phyloP scores from a whole-genome alignment of 92 coral and sea anemone species.

The Muricea muricata region DNA sequence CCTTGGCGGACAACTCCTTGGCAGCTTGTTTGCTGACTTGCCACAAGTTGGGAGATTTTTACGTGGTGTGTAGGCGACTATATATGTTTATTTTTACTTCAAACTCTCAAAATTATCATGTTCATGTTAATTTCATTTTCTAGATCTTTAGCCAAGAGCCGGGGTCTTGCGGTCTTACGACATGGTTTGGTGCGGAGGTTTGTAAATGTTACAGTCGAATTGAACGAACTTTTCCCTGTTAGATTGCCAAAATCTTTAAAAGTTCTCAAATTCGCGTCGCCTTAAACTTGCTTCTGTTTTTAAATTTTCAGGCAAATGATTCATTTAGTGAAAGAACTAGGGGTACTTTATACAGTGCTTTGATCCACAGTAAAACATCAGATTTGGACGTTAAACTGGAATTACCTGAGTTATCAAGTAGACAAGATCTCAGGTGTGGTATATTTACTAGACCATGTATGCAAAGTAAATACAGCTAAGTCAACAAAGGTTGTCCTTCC shows the following conservation, averaged over 20 bases:
- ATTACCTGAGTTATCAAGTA: constrained; percentile 79
- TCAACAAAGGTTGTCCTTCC: neutral
- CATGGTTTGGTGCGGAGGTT: constrained; percentile 36
- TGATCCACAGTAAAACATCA: constrained; percentile 76
- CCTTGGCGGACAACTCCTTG: no score
- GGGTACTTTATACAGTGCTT: constrained; percentile 78
- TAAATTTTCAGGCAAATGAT: neutral
- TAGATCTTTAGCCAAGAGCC: constrained; percentile 33
- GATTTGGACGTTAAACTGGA: constrained; percentile 83
- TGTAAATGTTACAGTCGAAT: neutral
- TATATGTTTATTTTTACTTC: no score
- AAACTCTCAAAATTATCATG: no score
- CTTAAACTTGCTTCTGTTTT: neutral
- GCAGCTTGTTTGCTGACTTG: no score
- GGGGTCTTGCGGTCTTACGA: constrained; percentile 9
- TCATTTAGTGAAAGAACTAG: constrained; percentile 64
- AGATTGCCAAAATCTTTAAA: no score
- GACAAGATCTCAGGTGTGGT: constrained; percentile 49
- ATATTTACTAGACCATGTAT: neutral
- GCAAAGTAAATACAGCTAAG: neutral
- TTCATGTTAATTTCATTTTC: neutral
- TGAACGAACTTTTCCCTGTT: neutral
- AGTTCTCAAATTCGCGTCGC: no score
- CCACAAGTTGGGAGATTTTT: no score
- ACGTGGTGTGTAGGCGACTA: no score